These are phyloP conservation scores for Lacerta viridis DNA, from an alignment of 2,797 vertebrate species.

Conservation along the genomic window DNA sequence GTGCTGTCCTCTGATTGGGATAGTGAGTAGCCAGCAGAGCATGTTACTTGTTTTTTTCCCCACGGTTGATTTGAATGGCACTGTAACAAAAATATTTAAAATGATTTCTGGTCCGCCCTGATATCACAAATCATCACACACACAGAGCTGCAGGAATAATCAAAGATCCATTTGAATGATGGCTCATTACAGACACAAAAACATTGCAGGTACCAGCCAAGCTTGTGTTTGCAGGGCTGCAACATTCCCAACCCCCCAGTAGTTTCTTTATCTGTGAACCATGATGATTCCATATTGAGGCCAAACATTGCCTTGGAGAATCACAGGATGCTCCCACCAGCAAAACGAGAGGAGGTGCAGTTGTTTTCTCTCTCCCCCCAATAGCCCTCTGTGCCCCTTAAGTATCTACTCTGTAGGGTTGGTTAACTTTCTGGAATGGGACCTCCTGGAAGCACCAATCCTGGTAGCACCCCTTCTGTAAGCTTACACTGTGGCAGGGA, in stretches of 20 bases:
- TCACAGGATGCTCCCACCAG: background rate
- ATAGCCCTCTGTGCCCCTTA: background rate
- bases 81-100: conserved; percentile 71
- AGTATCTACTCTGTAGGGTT: no score
- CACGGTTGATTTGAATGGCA: conserved; percentile 60
- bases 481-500: no score
- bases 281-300: background rate
- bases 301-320: background rate
- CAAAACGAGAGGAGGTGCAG: background rate
- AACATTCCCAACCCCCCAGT: conserved; percentile 64
- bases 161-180: conserved; percentile 70
- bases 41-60: conserved; percentile 54
- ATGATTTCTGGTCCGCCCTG: conserved; percentile 72
- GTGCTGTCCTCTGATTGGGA: conserved; percentile 52
- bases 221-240: conserved; percentile 62
- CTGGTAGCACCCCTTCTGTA: no score
- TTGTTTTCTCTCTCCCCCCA: background rate
- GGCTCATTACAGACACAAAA: conserved; percentile 43
- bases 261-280: conserved; percentile 1
- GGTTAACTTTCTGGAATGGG: no score
- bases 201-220: conserved; percentile 47
- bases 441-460: no score
- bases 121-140: conserved; percentile 74
- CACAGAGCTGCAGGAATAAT: conserved; percentile 67
- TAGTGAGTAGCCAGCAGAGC: conserved; percentile 49